These are phyloP conservation scores for Chionoecetes opilio DNA, from an alignment of 1,140 invertebrate species.

Conservation along the genomic window DNA sequence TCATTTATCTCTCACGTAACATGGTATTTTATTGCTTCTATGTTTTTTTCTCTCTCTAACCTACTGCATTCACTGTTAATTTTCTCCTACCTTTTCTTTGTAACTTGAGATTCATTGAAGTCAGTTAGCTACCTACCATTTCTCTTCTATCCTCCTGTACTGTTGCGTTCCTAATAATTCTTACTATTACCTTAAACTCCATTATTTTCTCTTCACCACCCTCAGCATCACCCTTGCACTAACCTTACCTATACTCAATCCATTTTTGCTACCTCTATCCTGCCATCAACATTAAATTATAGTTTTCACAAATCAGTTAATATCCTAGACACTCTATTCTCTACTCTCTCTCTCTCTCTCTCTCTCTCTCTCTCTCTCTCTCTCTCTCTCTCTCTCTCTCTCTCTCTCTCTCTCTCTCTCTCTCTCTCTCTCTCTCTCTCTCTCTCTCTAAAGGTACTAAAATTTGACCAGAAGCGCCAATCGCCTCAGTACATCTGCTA, in stretches of 20 bases:
- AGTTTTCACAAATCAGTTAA: not conserved
- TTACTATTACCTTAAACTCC: constrained; percentile 23
- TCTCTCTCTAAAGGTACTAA: not conserved
- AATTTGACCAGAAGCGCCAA: no score
- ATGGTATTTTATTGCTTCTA: not conserved
- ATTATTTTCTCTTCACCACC: not conserved
- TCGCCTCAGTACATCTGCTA: no score
- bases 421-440: constrained; percentile 16
- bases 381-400: not conserved
- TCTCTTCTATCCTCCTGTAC: not conserved
- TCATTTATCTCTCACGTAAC: not conserved
- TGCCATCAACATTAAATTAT: constrained; percentile 1
- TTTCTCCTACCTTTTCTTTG: not conserved
- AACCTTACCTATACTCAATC: not conserved
- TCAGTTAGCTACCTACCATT: not conserved
- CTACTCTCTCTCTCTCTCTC: constrained; percentile 54
- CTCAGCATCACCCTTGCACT: not conserved
- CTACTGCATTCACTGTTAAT: not conserved
- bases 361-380: constrained; percentile 21
- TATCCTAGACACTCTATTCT: no score
- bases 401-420: constrained; percentile 50
- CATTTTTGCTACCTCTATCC: not conserved
- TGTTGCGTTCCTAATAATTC: not conserved
- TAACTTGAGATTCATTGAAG: not conserved
- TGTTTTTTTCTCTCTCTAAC: not conserved